Evolutionary conservation across 2,113 vertebrate genomes (phyloP).

Genomic region (Zootoca vivipara): DNA sequence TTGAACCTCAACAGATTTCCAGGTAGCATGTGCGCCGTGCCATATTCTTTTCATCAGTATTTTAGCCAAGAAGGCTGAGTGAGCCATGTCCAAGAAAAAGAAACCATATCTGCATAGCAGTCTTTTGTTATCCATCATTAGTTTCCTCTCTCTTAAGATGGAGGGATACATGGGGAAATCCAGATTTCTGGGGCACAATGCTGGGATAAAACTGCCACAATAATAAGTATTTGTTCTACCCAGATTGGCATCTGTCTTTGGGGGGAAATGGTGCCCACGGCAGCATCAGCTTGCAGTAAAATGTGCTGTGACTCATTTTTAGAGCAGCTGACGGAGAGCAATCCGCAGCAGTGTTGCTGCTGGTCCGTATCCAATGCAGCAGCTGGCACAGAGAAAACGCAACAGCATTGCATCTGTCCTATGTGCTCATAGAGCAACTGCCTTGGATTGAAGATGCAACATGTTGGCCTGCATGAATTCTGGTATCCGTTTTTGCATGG

Average conservation of each 20-base stretch:
- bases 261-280: conserved; percentile 37
- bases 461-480: not conserved
- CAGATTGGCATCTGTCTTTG: conserved; percentile 16
- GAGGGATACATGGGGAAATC: conserved; percentile 36
- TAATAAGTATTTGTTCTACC: not conserved
- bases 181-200: conserved; percentile 39
- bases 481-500: not conserved
- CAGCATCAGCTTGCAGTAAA: conserved; percentile 29
- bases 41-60: not conserved
- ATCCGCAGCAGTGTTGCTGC: not conserved
- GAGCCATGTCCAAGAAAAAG: not conserved
- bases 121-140: not conserved
- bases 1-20: not conserved
- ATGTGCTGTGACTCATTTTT: not conserved
- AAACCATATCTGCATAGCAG: conserved; percentile 13
- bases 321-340: conserved; percentile 30
- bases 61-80: not conserved
- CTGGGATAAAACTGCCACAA: conserved; percentile 17
- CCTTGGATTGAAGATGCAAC: not conserved
- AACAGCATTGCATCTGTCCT: not conserved
- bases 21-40: not conserved
- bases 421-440: not conserved
- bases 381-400: not conserved
- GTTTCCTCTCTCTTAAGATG: conserved; percentile 20
- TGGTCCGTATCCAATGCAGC: not conserved